Base-by-base conservation (phyloP, 2,113 vertebrate genomes). In the Corynorhinus townsendii region DNA sequence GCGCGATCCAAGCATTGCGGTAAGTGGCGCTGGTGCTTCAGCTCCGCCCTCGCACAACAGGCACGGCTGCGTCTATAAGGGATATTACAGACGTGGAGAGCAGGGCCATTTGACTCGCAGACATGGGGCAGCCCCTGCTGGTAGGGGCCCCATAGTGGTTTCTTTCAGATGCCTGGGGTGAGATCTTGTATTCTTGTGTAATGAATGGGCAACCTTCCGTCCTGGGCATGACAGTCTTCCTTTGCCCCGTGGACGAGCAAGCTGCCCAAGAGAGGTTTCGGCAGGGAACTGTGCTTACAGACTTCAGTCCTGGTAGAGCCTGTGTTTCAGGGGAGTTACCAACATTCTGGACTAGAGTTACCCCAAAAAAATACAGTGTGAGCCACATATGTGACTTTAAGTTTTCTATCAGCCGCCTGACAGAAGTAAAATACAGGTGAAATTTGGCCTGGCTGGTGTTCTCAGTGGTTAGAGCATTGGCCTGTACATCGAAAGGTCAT, bases 1-100 rank as follows among this genome's bases (percentile, higher is more conserved):
- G 99, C 99, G 38, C 98, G 99, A 20, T 99, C 99, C 40, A 99
- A 99, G 97, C 99, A 99, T 86, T 99, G 99, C 96, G 96, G 99
- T 99, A 97, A 98, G 98, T 89, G 66, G 54, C 22, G n/a, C 7
- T 7, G 0, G 0, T 14, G 52, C 40, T 11, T 45, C 26, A 4
- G 11, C 11, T 0, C 30, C 3, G 5, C 7, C 22, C 7, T 11
- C 4, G 0, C 81, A 7, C 15, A 2, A 0, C 28, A n/a, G 35
- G 45, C 10, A 15, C 0, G 45, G 15, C 38, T 26, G 35, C 5
- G 4, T 40, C 40, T 30, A 68, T 17, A 3, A 30, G 38, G 26
- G 30, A 7, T 12, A 14, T 62, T 24, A 12, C 28, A 0, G 47
- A 52, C 35, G 3, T 45, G 30, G 6, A 82, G n/a, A 40, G 35